Conservation (phyloP, 2,113 vertebrate genomes). For the Thalassarche chlororhynchos region DNA sequence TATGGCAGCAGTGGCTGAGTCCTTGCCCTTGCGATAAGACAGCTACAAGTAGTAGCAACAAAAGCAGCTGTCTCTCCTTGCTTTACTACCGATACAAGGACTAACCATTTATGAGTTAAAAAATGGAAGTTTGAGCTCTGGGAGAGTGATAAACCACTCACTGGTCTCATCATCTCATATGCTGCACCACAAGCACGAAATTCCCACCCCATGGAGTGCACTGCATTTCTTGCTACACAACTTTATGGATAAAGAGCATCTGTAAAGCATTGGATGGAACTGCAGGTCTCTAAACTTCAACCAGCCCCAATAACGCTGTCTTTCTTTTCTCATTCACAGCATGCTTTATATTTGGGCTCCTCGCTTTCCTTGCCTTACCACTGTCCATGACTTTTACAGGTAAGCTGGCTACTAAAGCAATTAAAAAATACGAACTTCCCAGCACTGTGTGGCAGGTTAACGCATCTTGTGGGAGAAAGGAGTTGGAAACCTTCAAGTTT, state of each 20-base stretch:
- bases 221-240: background rate
- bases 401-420: conserved; percentile 31
- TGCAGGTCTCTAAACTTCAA: background rate
- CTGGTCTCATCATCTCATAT: background rate
- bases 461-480: background rate
- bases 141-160: background rate
- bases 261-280: background rate
- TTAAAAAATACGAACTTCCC: background rate
- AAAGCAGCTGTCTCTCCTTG: background rate
- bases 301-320: background rate
- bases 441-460: background rate
- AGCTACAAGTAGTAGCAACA: background rate
- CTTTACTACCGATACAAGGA: background rate
- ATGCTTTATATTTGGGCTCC: conserved; percentile 66
- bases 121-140: background rate
- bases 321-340: conserved; percentile 48
- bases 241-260: background rate
- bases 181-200: background rate
- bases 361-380: conserved; percentile 58
- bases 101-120: background rate
- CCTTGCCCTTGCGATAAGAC: background rate
- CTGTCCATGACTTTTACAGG: conserved; percentile 73
- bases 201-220: background rate
- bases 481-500: background rate
- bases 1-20: background rate